Evolutionary conservation across 2,888 invertebrate genomes (phyloP), one percentile per base, ranked within the genome.

Genomic region (Chymomyza amoena): DNA sequence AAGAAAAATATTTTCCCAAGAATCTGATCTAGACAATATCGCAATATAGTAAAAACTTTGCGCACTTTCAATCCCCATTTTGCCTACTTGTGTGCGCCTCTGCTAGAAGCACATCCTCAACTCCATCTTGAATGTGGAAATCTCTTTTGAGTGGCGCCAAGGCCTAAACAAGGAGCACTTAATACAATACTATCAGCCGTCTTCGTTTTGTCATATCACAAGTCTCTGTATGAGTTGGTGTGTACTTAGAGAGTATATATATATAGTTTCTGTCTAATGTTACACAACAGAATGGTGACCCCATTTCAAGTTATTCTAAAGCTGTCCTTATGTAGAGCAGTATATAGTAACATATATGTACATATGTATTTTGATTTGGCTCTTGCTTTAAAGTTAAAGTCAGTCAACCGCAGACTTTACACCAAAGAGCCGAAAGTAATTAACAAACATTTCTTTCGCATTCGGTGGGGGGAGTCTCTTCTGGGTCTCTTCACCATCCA

Each of bases 131-230:
- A 2, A 6, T 45, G 4, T 2, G 13, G 39, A 13, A 45, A 13
- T 45, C 39, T 45, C 6, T 45, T 45, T 45, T 79, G 75, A 78
- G 80, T 84, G 87, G 87, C 83, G 83, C 83, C 83, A 84, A 62
- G 63, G 71, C 75, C 76, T 73, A 73, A 59, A 20, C 71, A 70
- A 68, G 74, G 61, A 60, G 67, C 71, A 62, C 69, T 45, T 45
- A 73, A 72, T 60, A 79, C 72, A 71, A 71, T 71, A 71, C 74
- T 77, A 84, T 77, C 73, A 71, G 54, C 7, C 18, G 54, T 54
- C 10, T 9, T 54, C 20, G 18, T 54, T n/a, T 54, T 54, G 54
- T 54, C 54, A 54, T n/a, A 54, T 54, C 54, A 10, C 54, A 45
- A 10, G 13, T 45, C 39, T 45, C 13, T 45, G 39, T 45, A 7